Evolutionary conservation across 2,888 invertebrate genomes (phyloP), one percentile per base, ranked within the genome.

Genomic region (Desoria tigrina): DNA sequence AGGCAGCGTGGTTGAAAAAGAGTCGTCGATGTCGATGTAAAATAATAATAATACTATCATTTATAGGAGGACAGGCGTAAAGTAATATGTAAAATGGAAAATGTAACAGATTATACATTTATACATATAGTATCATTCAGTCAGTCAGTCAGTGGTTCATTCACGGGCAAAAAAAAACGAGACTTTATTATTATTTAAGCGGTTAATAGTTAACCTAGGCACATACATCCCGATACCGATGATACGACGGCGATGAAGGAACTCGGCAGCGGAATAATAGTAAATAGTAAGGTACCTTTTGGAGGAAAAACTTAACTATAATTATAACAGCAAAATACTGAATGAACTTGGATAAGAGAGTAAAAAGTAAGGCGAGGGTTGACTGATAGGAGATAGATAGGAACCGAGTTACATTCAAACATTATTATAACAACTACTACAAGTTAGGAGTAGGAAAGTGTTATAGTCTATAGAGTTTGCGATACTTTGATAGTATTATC

Each of bases 61-160:
- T 45, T 45, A 21, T 18, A 45, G 45, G 21, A 45, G 45, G 45
- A 45, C 45, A 45, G 4, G 16, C 45, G 21, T 45, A 45, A 21
- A 45, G n/a, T 45, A 45, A 45, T 21, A 18, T 6, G 45, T 45
- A 45, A n/a, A 11, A 45, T 16, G 16, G 45, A 18, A 45, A 16
- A 45, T 4, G n/a, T n/a, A n/a, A n/a, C n/a, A n/a, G n/a, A n/a
- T n/a, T n/a, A n/a, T n/a, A n/a, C n/a, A n/a, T n/a, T 16, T 16
- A 45, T 16, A 45, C 16, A 32, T 45, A 16, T 45, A 45, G 45
- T 45, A 51, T 51, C 51, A 55, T 11, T 55, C 55, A 55, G 55
- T 55, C 55, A 55, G 32, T 55, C 32, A 55, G 55, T 55, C 55
- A 55, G 55, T 55, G 21, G 51, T 51, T 21, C 24, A 24, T 51